Base-by-base conservation (phyloP, 1,140 invertebrate species). In the Drosophila saltans region DNA sequence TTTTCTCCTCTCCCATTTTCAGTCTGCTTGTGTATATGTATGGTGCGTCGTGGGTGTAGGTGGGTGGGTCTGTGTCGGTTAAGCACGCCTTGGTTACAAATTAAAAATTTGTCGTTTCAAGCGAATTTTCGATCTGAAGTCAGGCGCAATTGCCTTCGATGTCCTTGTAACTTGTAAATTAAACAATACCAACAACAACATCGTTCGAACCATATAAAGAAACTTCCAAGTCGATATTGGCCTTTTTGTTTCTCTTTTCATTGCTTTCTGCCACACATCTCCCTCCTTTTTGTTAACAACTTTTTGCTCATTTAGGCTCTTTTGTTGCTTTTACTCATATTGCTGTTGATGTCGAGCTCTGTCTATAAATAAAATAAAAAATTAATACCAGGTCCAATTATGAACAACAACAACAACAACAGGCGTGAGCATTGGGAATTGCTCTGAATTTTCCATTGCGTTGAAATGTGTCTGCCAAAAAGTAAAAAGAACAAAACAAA, bases 41-140 rank as follows among this genome's bases (percentile, higher is more conserved):
- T 43, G 69, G 28, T 2, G 45, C 8, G 21, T 48, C 39, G 33
- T 30, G 11, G 3, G 36, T 55, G n/a, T 33, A 48, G 45, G 36
- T 30, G 24, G 40, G 70, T 43, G 52, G n/a, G 55, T 64, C 24
- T 65, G 56, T 69, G 70, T 59, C 36, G 56, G 81, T 72, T 81
- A 66, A 64, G 67, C 74, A 71, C 67, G 70, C 70, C 62, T 63
- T 63, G 80, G 68, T 69, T 71, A 88, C 83, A 86, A 86, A 86
- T 86, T 88, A 86, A 88, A 86, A 88, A 86, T 82, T 82, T 86
- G 83, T 88, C 83, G 69, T 82, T 73, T 79, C 80, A 71, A 79
- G 80, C 83, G 80, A 80, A 77, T 82, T 75, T 52, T 61, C 73
- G 67, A 66, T 66, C 73, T 76, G 59, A 76, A 76, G 68, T 78